phyloP scores from a whole-genome alignment of 2,888 invertebrate genomes.

The Heteropelma amictum region DNA sequence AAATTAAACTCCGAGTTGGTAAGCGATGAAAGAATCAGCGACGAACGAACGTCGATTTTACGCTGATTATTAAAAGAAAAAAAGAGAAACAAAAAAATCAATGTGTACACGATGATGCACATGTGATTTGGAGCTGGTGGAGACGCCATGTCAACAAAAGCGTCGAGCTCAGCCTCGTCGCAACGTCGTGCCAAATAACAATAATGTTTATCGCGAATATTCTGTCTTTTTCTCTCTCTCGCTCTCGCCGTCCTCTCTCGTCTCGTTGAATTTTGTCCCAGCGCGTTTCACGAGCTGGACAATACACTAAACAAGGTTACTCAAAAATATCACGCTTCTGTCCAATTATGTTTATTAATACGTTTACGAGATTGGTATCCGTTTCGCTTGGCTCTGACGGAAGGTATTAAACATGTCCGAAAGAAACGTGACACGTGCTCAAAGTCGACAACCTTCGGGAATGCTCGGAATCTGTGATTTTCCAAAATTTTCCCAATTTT shows the following conservation, averaged over 20 bases:
- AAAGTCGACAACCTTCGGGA: background rate
- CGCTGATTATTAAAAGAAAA: background rate
- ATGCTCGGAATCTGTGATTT: background rate
- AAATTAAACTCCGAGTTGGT: background rate
- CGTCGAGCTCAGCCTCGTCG: background rate
- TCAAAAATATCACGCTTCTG: slow-evolving; percentile 27
- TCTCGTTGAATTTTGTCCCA: background rate
- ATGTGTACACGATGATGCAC: background rate
- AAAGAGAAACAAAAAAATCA: background rate
- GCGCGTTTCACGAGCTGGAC: slow-evolving; percentile 13
- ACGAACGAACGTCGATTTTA: background rate
- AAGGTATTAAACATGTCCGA: background rate
- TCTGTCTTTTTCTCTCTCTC: background rate
- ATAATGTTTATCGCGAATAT: too few relatives aligned
- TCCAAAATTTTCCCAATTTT: background rate
- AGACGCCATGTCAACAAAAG: slow-evolving; percentile 17
- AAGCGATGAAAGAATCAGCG: background rate
- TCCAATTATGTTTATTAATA: background rate
- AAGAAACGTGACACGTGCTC: slow-evolving; percentile 16
- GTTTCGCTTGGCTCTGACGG: background rate
- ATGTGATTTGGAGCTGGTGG: background rate
- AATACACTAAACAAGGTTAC: slow-evolving; percentile 18
- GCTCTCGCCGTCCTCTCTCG: background rate
- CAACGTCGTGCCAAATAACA: slow-evolving; percentile 24
- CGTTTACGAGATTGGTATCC: background rate